Evolutionary conservation across 2,797 vertebrate species (phyloP), one percentile per base, ranked within the genome.

Genomic region (Spinibarbus caldwelli): DNA sequence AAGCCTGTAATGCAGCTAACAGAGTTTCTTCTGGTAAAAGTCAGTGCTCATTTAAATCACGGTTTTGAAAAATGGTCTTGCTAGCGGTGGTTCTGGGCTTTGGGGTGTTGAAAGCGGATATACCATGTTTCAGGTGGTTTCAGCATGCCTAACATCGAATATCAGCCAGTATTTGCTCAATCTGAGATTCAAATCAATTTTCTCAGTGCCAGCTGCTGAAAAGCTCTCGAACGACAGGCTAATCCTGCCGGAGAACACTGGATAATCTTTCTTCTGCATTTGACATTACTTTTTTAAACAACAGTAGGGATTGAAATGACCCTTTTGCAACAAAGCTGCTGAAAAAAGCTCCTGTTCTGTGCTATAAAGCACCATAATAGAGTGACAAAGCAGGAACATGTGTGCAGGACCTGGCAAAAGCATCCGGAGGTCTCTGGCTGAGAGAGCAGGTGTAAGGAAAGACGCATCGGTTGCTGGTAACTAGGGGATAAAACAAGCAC

Each of bases 391-490:
- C 23, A 47, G 81, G 81, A 64, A 64, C 66, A 49, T 75, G 15
- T 66, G 57, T 66, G 31, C 43, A 9, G 9, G 71, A 76, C 4
- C 54, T 83, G 71, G 81, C 71, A 71, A 57, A 49, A 59, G 47
- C 66, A 81, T 67, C 29, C 4, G 34, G 31, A 43, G 36, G 5
- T 4, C 54, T 68, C 21, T 70, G 47, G 34, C 76, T 62, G 41
- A 62, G 26, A 82, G 17, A 82, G 38, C 70, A 76, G 81, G 81
- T 76, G 81, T 12, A 36, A 49, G 57, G 15, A 66, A 79, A 66
- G 57, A 79, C 10, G 5, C 31, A 36, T 7, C 7, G 21, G 34
- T 15, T n/a, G 52, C 34, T 26, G 52, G 75, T 54, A 29, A 54
- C 21, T 21, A 10, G 49, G 2, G 54, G 19, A 75, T 75, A 64